Conservation (phyloP, 2,888 invertebrate genomes). For the Rhimphoctona megacephalus region DNA sequence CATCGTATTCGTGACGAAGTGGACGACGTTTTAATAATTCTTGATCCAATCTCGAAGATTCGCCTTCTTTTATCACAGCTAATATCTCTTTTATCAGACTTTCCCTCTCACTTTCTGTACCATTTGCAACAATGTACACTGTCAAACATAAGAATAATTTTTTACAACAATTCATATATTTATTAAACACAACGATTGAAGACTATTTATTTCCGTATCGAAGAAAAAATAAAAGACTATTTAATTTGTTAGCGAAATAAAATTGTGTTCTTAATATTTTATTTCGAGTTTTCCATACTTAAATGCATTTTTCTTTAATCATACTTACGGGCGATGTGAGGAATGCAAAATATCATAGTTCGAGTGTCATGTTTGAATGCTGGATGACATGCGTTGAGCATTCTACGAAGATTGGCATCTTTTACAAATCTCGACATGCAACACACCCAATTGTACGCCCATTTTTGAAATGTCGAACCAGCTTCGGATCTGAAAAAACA, state of each 20-base stretch:
- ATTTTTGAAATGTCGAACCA: constrained; percentile 89
- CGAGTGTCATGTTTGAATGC: constrained; percentile 91
- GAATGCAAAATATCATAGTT: constrained; percentile 90
- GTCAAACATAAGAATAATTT: constrained; percentile 9
- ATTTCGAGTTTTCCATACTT: not conserved
- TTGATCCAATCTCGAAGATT: constrained; percentile 76
- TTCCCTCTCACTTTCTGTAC: constrained; percentile 82
- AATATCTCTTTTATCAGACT: constrained; percentile 87
- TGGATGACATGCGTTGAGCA: constrained; percentile 90
- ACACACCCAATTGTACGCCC: constrained; percentile 92
- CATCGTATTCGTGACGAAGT: constrained; percentile 74
- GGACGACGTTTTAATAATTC: constrained; percentile 79
- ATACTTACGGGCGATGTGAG: constrained; percentile 88
- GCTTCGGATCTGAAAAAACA: constrained; percentile 86
- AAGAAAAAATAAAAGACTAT: no score
- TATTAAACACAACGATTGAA: not conserved
- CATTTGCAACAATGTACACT: constrained; percentile 85
- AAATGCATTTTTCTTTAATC: not conserved
- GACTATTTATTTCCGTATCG: no score
- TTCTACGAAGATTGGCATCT: constrained; percentile 87
- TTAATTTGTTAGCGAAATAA: no score
- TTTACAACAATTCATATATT: not conserved
- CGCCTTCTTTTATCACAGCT: constrained; percentile 85
- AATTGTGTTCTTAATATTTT: not conserved
- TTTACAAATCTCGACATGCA: constrained; percentile 89